Base-by-base conservation (phyloP, 2,113 vertebrate genomes). In the Camelus bactrianus region DNA sequence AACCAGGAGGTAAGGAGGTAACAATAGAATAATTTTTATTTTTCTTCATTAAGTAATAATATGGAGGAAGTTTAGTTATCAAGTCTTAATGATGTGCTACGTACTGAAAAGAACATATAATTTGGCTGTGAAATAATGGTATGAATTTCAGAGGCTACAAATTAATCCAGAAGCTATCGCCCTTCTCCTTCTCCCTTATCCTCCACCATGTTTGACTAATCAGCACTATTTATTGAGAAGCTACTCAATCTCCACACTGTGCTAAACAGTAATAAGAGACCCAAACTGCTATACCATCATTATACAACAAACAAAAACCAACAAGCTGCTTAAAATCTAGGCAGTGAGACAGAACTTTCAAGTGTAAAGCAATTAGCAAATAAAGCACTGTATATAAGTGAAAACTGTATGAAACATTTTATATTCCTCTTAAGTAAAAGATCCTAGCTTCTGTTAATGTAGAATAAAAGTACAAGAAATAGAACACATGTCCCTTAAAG, bases 401-500 rank as follows among this genome's bases (percentile, higher is more conserved):
- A 93, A 76, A 91, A 70, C 16, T 69, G 14, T 22, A 77, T 70
- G 70, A 38, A 83, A 60, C 13, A 13, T 93, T 35, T 87, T 60
- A 6, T 56, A 50, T 54, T 83, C 8, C 12, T 58, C 28, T 65
- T 72, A 46, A 4, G 26, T 72, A 90, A 56, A 19, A 86, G 64
- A n/a, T 17, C 64, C 22, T 87, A 52, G 38, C 13, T 85, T 19
- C 30, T 84, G 7, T 80, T 4, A 17, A 30, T 46, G 22, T 56
- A 24, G 35, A 30, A 88, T 24, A 60, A 81, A 87, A 86, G 46
- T 28, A 35, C 30, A 56, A 85, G 70, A 94, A 75, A 17, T 15
- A 48, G n/a, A 89, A 79, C 20, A 69, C 10, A 24, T 60, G 30
- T 30, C 35, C 10, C 52, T 96, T 95, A 76, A 92, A 97, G 35